Base-by-base conservation (phyloP, 2,113 vertebrate species). In the Eulemur macaco region DNA sequence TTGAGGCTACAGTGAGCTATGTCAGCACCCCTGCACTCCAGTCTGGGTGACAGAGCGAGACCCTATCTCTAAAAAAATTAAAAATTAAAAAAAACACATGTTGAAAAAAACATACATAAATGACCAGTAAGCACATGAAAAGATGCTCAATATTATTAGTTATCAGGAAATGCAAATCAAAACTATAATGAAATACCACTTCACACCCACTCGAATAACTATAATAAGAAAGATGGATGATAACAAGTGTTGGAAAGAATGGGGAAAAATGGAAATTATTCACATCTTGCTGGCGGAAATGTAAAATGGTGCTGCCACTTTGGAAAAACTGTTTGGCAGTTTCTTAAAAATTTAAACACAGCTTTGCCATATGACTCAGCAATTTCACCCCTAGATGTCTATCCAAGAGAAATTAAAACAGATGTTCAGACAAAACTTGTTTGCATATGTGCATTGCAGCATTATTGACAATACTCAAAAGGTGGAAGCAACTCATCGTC, bases 401-500 rank as follows among this genome's bases (percentile, higher is more conserved):
- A 73, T 31, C 34, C 47, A 91, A 94, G 66, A 92, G 63, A 89
- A 84, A 37, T 71, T 60, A 89, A 96, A 84, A 50, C 34, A 78
- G 14, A 56, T 3, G 12, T 52, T 45, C 29, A 69, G 31, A 63
- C 27, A 66, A 81, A 58, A 87, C 5, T 9, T 23, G 15, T 73
- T 90, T 90, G 77, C 6, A 54, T 37, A 89, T 39, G 54, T 50
- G 56, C 4, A 58, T 15, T 74, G 60, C 39, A 60, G 83, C 9
- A 37, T 73, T 85, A 78, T 45, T 89, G 18, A 45, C 39, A 92
- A 87, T 64, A 66, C 1, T 64, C 8, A 34, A 39, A 42, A 89
- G 50, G 34, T 27, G 39, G 77, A 77, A 74, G 73, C 13, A 2
- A 29, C 8, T 5, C n/a, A 64, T 25, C 12, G 27, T n/a, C 42